Evolutionary conservation across 2,113 vertebrate species (phyloP).

Genomic region (Xenopus laevis): DNA sequence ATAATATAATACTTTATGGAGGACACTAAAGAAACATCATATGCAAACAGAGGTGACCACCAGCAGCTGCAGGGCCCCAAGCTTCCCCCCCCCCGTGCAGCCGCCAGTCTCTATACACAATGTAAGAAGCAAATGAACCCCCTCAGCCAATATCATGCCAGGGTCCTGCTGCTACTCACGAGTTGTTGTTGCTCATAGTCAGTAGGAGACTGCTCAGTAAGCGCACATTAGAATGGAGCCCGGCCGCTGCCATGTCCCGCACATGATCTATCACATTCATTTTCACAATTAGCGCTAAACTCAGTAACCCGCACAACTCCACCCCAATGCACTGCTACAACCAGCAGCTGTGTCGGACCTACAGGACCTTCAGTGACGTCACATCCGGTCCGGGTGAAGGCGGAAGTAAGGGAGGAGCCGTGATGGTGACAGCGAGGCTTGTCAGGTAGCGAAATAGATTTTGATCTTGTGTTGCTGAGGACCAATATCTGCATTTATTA

Average conservation of each 20-base stretch:
- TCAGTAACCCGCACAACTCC: not conserved
- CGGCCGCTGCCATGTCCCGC: constrained; percentile 91
- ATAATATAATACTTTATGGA: too few species aligned
- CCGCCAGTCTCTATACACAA: too few species aligned
- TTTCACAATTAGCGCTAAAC: constrained; percentile 9
- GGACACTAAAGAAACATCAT: too few species aligned
- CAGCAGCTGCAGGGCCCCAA: too few species aligned
- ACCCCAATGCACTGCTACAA: not conserved
- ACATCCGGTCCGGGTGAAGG: not conserved
- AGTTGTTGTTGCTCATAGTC: constrained; percentile 97
- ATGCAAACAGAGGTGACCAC: too few species aligned
- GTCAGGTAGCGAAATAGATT: too few species aligned
- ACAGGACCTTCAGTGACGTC: not conserved
- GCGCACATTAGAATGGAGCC: constrained; percentile 93
- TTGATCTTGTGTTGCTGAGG: too few species aligned
- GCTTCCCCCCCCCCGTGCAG: too few species aligned
- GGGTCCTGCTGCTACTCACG: constrained; percentile 72
- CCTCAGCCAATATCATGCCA: not conserved
- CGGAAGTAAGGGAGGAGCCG: too few species aligned
- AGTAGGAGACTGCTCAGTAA: constrained; percentile 90
- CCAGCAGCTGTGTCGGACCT: not conserved
- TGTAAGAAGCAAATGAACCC: too few species aligned
- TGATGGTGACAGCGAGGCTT: too few species aligned
- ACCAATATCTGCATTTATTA: not conserved
- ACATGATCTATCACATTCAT: constrained; percentile 94